A percentile compares a stretch with the other conserved stretches of the same genome.
phyloP scores from a whole-genome alignment of 2,888 invertebrate genomes.

The Nephrotoma guestfalica region DNA sequence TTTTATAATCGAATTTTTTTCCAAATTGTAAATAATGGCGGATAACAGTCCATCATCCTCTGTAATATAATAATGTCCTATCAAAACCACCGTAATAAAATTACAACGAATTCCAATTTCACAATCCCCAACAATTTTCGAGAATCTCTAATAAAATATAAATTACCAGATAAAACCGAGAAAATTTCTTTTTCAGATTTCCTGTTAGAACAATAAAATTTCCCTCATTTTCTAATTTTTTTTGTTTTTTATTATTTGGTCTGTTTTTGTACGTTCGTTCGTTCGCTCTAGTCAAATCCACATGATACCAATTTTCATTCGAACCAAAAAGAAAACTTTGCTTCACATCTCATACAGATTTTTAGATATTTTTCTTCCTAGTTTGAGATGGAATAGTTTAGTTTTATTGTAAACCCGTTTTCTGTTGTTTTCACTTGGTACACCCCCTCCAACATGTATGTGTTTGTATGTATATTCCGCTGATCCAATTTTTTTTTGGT shows the following conservation, averaged over 20 bases:
- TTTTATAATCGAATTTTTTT: background rate
- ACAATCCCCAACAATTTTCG: background rate
- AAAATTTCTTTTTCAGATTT: background rate
- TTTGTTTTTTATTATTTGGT: background rate
- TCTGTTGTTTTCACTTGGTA: background rate
- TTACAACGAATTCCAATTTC: background rate
- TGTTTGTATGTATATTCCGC: background rate
- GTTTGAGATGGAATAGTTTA: background rate
- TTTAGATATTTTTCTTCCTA: background rate
- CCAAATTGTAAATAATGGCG: background rate
- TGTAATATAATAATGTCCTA: background rate
- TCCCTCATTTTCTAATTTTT: background rate
- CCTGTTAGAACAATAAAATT: background rate
- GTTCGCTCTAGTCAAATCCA: background rate
- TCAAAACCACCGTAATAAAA: background rate
- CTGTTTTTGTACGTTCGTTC: background rate
- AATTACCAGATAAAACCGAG: background rate
- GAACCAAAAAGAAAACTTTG: background rate
- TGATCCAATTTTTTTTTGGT: background rate
- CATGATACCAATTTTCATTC: background rate
- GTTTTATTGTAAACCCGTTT: background rate
- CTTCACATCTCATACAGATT: background rate
- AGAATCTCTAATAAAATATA: background rate
- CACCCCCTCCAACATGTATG: background rate
- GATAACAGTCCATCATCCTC: background rate